Evolutionary conservation across 2,888 invertebrate species (phyloP), one percentile per base, ranked within the genome.

Genomic region (Cecidostiba fungosa): DNA sequence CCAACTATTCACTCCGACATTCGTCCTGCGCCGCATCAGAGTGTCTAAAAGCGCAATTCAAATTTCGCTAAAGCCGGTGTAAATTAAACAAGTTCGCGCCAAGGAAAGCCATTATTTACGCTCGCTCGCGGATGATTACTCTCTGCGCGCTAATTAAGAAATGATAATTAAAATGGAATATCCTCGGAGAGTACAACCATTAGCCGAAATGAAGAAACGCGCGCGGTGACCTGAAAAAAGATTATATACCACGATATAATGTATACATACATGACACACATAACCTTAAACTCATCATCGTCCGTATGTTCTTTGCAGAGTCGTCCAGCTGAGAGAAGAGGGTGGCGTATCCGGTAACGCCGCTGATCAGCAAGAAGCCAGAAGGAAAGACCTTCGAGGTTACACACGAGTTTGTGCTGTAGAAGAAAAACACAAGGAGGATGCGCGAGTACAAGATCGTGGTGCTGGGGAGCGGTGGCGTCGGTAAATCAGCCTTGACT

Each of bases 361-460:
- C 89, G 89, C 88, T 90, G 89, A 89, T 88, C 90, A 90, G 90
- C 91, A 89, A 84, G 89, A 88, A 89, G 83, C 78, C 84, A 85
- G 82, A 81, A 86, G 86, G 79, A 85, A 85, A 85, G 66, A 66
- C 39, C n/a, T 39, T 72, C 0, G 10, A 72, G 72, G 32, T 32
- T 32, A 36, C 23, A 66, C 14, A 29, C 66, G 66, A 26, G 5
- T 29, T 10, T 43, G 29, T 59, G 36, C 29, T 3, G 19, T 19
- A 47, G 74, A 26, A 50, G 47, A 43, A 12, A 12, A 16, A 54
- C 16, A 16, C 86, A 87, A 88, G 83, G 88, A 88, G 90, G 91
- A 99, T 99, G 99, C 97, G 99, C 94, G 99, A 99, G 96, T 99
- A 99, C 95, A 99, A 99, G 96, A 98, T 99, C 94, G 99, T 99